Base-by-base conservation (phyloP, 2,113 vertebrate genomes). In the Psettodes erumei region DNA sequence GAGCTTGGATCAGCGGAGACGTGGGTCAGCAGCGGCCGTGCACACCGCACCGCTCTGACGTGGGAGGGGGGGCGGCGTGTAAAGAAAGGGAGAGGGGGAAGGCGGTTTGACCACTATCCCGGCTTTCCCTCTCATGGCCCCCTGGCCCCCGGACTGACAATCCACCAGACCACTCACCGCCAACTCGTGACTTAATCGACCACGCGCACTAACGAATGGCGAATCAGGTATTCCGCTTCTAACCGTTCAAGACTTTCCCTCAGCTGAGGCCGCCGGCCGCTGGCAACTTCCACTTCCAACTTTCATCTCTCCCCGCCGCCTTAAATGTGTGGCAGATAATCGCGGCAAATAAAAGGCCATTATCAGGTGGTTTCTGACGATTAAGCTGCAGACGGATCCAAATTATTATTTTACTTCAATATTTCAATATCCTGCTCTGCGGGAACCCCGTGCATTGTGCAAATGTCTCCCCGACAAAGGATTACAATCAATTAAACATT, bases 401-500 rank as follows among this genome's bases (percentile, higher is more conserved):
- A 82, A 76, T 84, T 81, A 86, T 88, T 88, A 81, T 90, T 87
- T 88, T 74, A 66, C 75, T 81, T 86, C 83, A 88, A 83, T 89
- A 90, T 86, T 88, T 88, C 89, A 79, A 79, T 80, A 77, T 84
- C 83, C 82, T 81, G 78, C 85, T 82, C 86, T 59, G 83, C 75
- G 69, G 89, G 88, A 89, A 87, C 78, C 80, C 74, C 64, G 23
- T 77, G 84, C 69, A 84, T 92, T 89, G 87, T 86, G 77, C 82
- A 90, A 91, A 92, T 91, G 88, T 90, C 89, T 89, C 77, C 48
- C 84, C 78, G 89, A 91, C 86, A 90, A 95, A 95, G 95, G 95
- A 96, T 95, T 96, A 96, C 94, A 94, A 96, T 97, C 97, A 96
- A 97, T 97, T 96, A 97, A 95, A 94, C 95, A 96, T 96, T 97